Evolutionary conservation across 2,797 vertebrate species (phyloP).

Genomic region (Denticeps clupeoides): DNA sequence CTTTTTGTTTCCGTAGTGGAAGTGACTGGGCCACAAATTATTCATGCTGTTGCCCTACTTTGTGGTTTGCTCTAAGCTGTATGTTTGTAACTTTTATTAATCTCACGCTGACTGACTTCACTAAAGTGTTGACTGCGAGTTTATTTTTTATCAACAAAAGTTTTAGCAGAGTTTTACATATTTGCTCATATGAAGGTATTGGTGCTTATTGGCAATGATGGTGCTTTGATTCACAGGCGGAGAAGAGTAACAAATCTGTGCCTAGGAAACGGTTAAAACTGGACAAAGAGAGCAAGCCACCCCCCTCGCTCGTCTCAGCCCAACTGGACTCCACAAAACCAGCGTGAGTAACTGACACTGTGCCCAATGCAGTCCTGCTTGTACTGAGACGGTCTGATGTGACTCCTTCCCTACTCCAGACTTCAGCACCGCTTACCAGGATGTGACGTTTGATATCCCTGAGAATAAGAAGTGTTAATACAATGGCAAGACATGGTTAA

Average conservation of each 20-base stretch:
- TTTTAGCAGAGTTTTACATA: too few species aligned
- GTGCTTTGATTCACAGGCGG: slow-evolving; percentile 46
- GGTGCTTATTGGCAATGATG: not conserved
- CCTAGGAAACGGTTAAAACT: slow-evolving; percentile 69
- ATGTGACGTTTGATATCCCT: too few species aligned
- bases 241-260: slow-evolving; percentile 44
- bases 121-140: too few species aligned
- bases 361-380: too few species aligned
- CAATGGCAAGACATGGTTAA: too few species aligned
- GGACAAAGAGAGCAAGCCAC: slow-evolving; percentile 55
- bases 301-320: slow-evolving; percentile 28
- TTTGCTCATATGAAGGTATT: not conserved
- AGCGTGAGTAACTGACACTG: slow-evolving; percentile 77
- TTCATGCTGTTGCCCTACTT: not conserved
- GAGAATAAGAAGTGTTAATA: too few species aligned
- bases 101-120: too few species aligned
- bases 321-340: slow-evolving; percentile 45
- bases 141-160: too few species aligned
- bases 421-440: too few species aligned
- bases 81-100: not conserved
- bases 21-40: not conserved
- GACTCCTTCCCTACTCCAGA: too few species aligned
- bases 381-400: too few species aligned
- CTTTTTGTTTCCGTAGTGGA: too few species aligned
- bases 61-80: not conserved